Evolutionary conservation across 2,797 vertebrate genomes (phyloP).

Genomic region (Sparidentex hasta): DNA sequence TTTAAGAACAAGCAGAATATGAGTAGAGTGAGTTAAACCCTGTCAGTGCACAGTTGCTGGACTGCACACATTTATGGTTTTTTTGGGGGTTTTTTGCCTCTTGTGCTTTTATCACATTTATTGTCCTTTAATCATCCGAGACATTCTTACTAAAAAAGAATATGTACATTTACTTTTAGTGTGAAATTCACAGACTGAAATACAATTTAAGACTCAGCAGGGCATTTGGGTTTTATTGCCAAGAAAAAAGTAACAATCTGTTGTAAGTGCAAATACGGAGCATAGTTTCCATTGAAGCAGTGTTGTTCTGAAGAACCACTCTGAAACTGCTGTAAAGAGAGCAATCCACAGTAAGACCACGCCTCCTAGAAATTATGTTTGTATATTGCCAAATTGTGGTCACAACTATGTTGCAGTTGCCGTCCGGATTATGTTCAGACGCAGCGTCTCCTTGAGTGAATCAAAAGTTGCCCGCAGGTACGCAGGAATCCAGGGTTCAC

Average conservation of each 20-base stretch:
- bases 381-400: too few species aligned
- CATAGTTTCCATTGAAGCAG: not conserved
- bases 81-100: slow-evolving; percentile 25
- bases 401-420: too few species aligned
- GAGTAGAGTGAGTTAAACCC: slow-evolving; percentile 34
- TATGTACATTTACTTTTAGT: not conserved
- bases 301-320: slow-evolving; percentile 2
- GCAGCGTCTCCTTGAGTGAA: too few species aligned
- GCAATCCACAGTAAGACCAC: not conserved
- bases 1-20: slow-evolving; percentile 29
- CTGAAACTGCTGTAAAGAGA: not conserved
- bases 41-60: slow-evolving; percentile 3
- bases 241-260: not conserved
- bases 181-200: not conserved
- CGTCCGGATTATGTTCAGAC: too few species aligned
- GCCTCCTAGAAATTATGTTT: too few species aligned
- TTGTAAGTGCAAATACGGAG: not conserved
- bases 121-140: slow-evolving; percentile 15
- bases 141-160: not conserved
- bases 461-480: too few species aligned
- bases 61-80: too few species aligned
- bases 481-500: too few species aligned
- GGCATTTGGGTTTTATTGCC: not conserved
- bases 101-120: slow-evolving; percentile 40
- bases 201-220: not conserved